Evolutionary conservation across 2,888 invertebrate species (phyloP), one percentile per base, ranked within the genome.

Genomic region (Orthosia gracilis): DNA sequence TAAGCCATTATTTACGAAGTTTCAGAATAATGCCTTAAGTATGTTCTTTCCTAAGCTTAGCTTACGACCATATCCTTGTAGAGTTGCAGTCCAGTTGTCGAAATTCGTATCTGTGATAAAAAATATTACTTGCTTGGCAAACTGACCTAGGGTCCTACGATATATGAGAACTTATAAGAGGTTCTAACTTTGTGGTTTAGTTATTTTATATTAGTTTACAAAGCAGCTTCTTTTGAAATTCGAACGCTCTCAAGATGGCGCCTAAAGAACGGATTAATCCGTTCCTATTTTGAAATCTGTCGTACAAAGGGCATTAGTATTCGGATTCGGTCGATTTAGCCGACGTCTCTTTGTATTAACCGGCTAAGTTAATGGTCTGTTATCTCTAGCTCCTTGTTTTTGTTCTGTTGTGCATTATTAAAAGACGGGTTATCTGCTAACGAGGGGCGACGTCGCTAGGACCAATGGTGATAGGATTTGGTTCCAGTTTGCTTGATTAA

Each of bases 341-440:
- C 89, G 83, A 78, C 86, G 94, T 94, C 94, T 90, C 89, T 85
- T 92, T 90, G 91, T 92, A 94, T 95, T 95, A 94, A 92, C 91
- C 90, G 88, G 89, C 90, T 86, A 92, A 94, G 93, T 95, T 95
- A 95, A 95, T 94, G 94, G 89, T 89, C 21, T 77, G 89, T 94
- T 96, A 95, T 96, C 96, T 90, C 52, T 70, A 80, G 89, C 90
- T 91, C 76, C 91, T 92, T 90, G 90, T 91, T 92, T 90, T 93
- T 93, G 92, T 94, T 92, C 92, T 91, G 90, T 92, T 90, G 90
- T 92, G 86, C 89, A 90, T 93, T 93, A 93, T 93, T 94, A 93
- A 94, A 94, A 93, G 92, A 89, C 84, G 88, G 87, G 84, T 91
- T 92, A 94, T 92, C 93, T 82, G 67, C 84, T 93, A 92, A 94